phyloP scores from a whole-genome alignment of 2,888 invertebrate genomes.

The Carabus problematicus region DNA sequence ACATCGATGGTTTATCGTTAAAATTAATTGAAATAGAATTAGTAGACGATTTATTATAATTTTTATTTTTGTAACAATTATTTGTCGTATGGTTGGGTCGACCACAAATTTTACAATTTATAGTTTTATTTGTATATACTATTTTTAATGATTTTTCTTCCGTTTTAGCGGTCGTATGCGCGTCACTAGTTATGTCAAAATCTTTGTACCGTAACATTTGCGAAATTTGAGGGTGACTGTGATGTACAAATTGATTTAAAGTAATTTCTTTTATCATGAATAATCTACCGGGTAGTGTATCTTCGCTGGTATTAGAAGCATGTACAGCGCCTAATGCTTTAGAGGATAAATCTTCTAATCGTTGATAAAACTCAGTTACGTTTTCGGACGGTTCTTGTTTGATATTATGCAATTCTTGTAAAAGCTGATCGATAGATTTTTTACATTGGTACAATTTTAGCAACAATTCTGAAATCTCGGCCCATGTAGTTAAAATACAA shows the following conservation, averaged over 20 bases:
- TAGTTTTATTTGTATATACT: constrained; percentile 6
- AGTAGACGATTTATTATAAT: background rate
- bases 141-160: constrained; percentile 25
- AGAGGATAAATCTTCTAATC: constrained; percentile 40
- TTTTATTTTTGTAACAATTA: constrained; percentile 5
- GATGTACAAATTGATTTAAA: constrained; percentile 36
- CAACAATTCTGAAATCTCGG: constrained; percentile 36
- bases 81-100: constrained; percentile 7
- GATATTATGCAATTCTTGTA: constrained; percentile 41
- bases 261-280: constrained; percentile 41
- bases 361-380: constrained; percentile 42
- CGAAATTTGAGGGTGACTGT: constrained; percentile 40
- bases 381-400: constrained; percentile 37
- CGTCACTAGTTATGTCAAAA: constrained; percentile 37
- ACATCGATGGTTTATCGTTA: constrained; percentile 2
- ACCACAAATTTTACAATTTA: constrained; percentile 2
- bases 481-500: constrained; percentile 34
- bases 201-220: constrained; percentile 43
- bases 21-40: constrained; percentile 3
- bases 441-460: constrained; percentile 40
- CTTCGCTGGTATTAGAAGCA: constrained; percentile 13
- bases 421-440: constrained; percentile 34
- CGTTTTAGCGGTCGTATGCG: constrained; percentile 27
- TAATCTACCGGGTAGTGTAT: constrained; percentile 27
- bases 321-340: constrained; percentile 33